Evolutionary conservation across 2,888 invertebrate species (phyloP).

Genomic region (Charanyca ferruginea): DNA sequence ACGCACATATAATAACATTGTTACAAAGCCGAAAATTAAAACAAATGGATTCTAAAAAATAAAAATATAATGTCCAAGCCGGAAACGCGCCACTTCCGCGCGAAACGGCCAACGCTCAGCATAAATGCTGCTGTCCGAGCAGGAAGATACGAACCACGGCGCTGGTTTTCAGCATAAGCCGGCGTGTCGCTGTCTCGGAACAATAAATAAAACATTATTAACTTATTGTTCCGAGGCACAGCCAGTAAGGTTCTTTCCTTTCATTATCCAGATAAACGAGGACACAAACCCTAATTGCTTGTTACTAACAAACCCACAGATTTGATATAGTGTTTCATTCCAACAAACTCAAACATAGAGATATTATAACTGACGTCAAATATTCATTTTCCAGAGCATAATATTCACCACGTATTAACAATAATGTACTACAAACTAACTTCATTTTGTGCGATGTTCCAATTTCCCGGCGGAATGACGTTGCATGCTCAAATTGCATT

Average conservation of each 20-base stretch:
- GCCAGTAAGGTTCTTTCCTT: neutral
- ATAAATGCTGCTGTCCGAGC: no score
- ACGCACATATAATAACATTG: no score
- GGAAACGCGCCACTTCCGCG: no score
- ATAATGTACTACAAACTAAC: conserved; percentile 49
- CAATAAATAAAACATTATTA: no score
- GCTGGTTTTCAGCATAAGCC: no score
- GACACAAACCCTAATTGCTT: conserved; percentile 1
- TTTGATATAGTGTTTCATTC: neutral
- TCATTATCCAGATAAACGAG: neutral
- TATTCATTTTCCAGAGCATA: conserved; percentile 27
- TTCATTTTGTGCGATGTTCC: conserved; percentile 41
- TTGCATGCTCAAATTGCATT: conserved; percentile 53
- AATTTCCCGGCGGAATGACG: conserved; percentile 48
- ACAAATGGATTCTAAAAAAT: no score
- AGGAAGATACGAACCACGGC: no score
- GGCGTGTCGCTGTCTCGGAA: no score
- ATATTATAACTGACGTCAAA: conserved; percentile 7
- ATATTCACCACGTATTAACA: conserved; percentile 41
- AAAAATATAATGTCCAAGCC: no score
- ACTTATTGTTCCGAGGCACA: no score
- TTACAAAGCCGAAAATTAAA: no score
- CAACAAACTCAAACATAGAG: conserved; percentile 26
- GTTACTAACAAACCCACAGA: neutral
- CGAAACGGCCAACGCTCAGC: no score